Base-by-base conservation (phyloP, 2,113 vertebrate species). In the Chrysemys picta region DNA sequence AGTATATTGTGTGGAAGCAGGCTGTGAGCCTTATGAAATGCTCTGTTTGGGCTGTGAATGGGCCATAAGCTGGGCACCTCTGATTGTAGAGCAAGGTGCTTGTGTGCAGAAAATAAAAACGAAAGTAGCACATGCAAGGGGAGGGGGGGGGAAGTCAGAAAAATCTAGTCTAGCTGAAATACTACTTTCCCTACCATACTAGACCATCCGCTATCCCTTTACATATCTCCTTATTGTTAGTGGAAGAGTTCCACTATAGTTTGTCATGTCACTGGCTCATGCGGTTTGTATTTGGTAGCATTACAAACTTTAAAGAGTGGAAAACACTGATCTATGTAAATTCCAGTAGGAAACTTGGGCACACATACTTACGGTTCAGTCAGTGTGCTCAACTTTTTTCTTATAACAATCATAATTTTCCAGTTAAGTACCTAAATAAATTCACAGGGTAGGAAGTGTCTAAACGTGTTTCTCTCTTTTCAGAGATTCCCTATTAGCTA, bases 401-500 rank as follows among this genome's bases (percentile, higher is more conserved):
- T 19, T 72, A 38, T 10, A 72, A 72, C 65, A 72, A 19, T 72
- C 16, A 19, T 69, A 21, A 38, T 69, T 72, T n/a, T 72, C 35
- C 17, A 21, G 35, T 38, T 62, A 62, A 31, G 16, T 10, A 19
- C 38, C 65, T 72, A 72, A 21, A 72, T 72, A 38, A 21, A 38
- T 72, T 72, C 19, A n/a, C 35, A 38, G n/a, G n/a, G 10, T 72
- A 62, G 16, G 31, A 72, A 72, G n/a, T 10, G n/a, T 10, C 31
- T 35, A 49, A 47, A 54, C 0, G 0, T 89, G 92, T 96, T 84
- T 93, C 52, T 82, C 85, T 35, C 2, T 79, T 90, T 16, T 91
- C 96, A 99, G 99, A 98, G 99, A 99, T 98, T 99, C 99, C 54
- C 98, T 99, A 84, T 95, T 99, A 97, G 99, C 99, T 95, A 99